These are phyloP conservation scores for Sebastes itinus DNA, from an alignment of 2,797 vertebrate species.

Conservation along the genomic window DNA sequence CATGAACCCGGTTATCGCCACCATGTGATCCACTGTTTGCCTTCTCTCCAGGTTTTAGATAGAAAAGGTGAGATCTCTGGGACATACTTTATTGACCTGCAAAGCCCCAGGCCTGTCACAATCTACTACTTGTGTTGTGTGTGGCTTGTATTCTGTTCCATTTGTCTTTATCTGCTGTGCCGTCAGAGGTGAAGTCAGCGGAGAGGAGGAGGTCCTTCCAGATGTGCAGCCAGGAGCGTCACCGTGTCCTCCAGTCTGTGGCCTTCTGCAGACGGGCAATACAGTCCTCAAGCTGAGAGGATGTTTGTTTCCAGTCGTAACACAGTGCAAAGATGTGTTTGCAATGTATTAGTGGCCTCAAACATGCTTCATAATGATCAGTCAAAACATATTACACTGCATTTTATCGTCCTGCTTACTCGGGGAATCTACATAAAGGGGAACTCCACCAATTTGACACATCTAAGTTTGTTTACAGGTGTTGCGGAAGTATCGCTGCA, in stretches of 20 bases:
- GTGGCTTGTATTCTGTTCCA: not conserved
- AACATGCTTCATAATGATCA: not conserved
- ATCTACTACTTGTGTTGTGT: not conserved
- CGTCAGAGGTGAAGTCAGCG: constrained; percentile 25
- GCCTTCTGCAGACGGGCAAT: constrained; percentile 74
- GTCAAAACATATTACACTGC: not conserved
- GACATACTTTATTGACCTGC: not conserved
- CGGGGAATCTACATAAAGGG: not conserved
- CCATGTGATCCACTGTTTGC: constrained; percentile 72
- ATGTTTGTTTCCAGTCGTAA: not conserved
- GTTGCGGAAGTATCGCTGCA: not conserved
- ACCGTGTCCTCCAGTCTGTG: constrained; percentile 72
- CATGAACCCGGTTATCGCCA: constrained; percentile 79
- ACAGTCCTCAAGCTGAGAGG: not conserved
- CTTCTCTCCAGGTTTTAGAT: constrained; percentile 28
- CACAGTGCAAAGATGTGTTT: not conserved
- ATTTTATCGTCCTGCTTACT: not conserved
- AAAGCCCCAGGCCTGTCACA: not conserved
- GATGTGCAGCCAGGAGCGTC: constrained; percentile 60
- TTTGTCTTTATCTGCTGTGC: not conserved
- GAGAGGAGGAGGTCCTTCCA: constrained; percentile 67
- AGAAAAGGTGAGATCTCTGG: constrained; percentile 20
- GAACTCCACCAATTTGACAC: not conserved
- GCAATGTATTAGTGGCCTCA: not conserved
- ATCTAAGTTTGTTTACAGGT: too few relatives aligned